These are phyloP conservation scores for Dexiosoma caninum DNA, from an alignment of 2,888 invertebrate species.

Conservation along the genomic window DNA sequence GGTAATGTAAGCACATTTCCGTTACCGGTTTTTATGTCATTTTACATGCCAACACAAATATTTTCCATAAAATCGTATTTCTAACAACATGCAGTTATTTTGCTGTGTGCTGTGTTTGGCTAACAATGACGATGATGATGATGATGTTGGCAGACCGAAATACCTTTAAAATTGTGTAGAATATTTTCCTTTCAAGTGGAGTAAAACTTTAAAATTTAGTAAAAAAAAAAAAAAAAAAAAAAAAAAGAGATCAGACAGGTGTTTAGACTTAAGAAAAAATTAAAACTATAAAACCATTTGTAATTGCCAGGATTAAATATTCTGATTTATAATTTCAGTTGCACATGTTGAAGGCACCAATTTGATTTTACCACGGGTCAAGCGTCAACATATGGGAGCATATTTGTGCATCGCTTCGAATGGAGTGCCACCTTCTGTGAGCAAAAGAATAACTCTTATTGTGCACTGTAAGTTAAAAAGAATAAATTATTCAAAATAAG, in stretches of 20 bases:
- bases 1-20: conserved; percentile 74
- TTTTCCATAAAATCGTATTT: conserved; percentile 41
- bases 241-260: too few species aligned
- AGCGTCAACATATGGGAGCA: conserved; percentile 88
- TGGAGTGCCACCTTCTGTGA: conserved; percentile 91
- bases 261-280: neutral
- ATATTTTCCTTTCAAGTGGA: neutral
- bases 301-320: conserved; percentile 8
- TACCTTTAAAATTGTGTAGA: neutral
- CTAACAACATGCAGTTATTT: neutral
- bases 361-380: conserved; percentile 84
- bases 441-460: conserved; percentile 91
- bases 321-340: conserved; percentile 76
- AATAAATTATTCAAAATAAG: neutral
- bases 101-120: neutral
- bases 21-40: conserved; percentile 70
- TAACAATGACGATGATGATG: neutral
- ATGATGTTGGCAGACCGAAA: too few species aligned
- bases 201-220: neutral
- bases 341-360: conserved; percentile 83
- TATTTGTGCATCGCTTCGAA: conserved; percentile 90
- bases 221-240: too few species aligned
- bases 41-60: conserved; percentile 61
- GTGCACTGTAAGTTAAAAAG: conserved; percentile 84
- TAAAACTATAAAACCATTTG: neutral